These are phyloP conservation scores for Drymonia ruficornis DNA, from an alignment of 2,888 invertebrate species.

Conservation along the genomic window DNA sequence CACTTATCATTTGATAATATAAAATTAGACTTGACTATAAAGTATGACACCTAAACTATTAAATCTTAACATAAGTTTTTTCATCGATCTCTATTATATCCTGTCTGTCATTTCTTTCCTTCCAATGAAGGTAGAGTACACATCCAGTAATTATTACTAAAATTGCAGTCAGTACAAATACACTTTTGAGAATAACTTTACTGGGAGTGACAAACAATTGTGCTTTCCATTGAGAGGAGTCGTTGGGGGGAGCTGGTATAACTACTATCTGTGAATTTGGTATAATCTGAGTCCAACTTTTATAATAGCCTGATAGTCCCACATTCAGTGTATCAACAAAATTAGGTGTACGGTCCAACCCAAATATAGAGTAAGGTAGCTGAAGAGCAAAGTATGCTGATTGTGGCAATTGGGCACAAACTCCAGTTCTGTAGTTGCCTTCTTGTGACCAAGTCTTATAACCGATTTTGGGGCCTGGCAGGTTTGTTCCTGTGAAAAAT, in stretches of 20 bases:
- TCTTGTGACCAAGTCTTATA: conserved; percentile 96
- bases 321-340: conserved; percentile 96
- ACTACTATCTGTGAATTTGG: conserved; percentile 99
- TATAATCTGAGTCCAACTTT: conserved; percentile 95
- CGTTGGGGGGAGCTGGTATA: conserved; percentile 92
- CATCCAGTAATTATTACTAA: conserved; percentile 94
- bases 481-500: conserved; percentile 87
- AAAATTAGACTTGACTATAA: too few species aligned
- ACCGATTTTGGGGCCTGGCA: conserved; percentile 95
- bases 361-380: conserved; percentile 97
- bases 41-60: too few species aligned
- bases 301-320: conserved; percentile 88
- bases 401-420: conserved; percentile 95
- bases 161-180: conserved; percentile 93
- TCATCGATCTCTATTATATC: conserved; percentile 79
- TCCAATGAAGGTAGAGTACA: conserved; percentile 94
- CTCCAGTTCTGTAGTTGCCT: conserved; percentile 91
- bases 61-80: conserved; percentile 75
- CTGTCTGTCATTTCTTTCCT: conserved; percentile 87
- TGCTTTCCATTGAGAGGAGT: conserved; percentile 93
- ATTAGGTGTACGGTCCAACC: conserved; percentile 98
- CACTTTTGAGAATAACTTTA: conserved; percentile 96
- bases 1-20: too few species aligned
- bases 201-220: conserved; percentile 98
- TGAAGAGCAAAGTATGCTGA: conserved; percentile 97